These are phyloP conservation scores for Dascyllus trimaculatus DNA, from an alignment of 2,113 vertebrate genomes.

Conservation along the genomic window DNA sequence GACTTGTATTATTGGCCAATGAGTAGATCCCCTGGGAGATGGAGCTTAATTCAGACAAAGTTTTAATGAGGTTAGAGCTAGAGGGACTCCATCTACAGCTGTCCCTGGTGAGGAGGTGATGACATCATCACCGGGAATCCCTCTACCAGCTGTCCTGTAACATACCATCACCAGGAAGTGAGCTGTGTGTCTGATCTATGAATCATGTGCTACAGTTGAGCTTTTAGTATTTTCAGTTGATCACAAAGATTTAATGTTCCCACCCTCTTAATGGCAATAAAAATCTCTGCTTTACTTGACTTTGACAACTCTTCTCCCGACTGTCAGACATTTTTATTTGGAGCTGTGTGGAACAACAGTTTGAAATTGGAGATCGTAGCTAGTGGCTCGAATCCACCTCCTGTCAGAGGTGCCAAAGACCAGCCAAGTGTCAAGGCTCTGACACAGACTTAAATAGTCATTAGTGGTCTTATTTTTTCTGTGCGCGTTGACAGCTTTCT, in stretches of 20 bases:
- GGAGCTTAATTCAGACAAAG: slow-evolving; percentile 28
- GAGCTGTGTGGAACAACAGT: slow-evolving; percentile 1
- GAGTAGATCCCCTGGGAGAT: slow-evolving; percentile 3
- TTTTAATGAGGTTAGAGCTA: slow-evolving; percentile 21
- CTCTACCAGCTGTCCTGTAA: slow-evolving; percentile 68
- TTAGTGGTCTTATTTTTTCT: slow-evolving; percentile 49
- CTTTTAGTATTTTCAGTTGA: background rate
- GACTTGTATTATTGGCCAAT: slow-evolving; percentile 22
- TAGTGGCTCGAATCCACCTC: slow-evolving; percentile 11
- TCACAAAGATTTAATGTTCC: slow-evolving; percentile 4
- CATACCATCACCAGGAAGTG: slow-evolving; percentile 43
- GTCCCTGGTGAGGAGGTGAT: slow-evolving; percentile 18
- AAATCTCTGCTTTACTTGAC: background rate
- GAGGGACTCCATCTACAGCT: slow-evolving; percentile 24
- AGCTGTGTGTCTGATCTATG: slow-evolving; percentile 14
- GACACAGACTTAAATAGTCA: slow-evolving; percentile 45
- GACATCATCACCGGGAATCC: slow-evolving; percentile 66
- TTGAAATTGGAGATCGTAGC: slow-evolving; percentile 29
- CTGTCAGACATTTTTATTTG: slow-evolving; percentile 8
- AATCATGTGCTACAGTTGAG: slow-evolving; percentile 1
- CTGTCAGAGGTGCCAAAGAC: slow-evolving; percentile 43
- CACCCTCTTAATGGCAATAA: background rate
- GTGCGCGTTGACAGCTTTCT: slow-evolving; percentile 34
- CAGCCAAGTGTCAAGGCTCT: slow-evolving; percentile 48
- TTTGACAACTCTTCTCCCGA: background rate